Evolutionary conservation across 1,140 invertebrate species (phyloP).

Genomic region (Ooceraea biroi): DNA sequence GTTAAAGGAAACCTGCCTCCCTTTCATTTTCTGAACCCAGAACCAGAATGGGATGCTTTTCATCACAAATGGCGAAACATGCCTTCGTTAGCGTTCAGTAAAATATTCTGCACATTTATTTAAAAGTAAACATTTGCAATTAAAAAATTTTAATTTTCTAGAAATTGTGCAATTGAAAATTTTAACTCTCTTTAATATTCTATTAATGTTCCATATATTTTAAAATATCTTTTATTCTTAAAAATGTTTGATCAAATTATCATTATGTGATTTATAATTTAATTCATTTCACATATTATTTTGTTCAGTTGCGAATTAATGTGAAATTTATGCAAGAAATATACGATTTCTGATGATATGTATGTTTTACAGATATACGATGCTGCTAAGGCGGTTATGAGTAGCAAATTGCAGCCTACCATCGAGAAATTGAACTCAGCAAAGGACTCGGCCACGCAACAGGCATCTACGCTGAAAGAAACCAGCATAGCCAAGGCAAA

Average conservation of each 20-base stretch:
- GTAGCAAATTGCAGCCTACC: slow-evolving; percentile 88
- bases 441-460: slow-evolving; percentile 88
- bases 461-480: slow-evolving; percentile 89
- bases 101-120: background rate
- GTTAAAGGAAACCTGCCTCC: background rate
- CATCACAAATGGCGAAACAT: background rate
- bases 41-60: background rate
- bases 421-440: slow-evolving; percentile 87
- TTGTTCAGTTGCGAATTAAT: background rate
- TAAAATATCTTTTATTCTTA: background rate
- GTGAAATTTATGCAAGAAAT: background rate
- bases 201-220: background rate
- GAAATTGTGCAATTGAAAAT: background rate
- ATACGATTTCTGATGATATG: background rate
- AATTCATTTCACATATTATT: background rate
- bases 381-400: slow-evolving; percentile 89
- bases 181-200: background rate
- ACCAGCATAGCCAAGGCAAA: slow-evolving; percentile 91
- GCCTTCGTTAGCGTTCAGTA: background rate
- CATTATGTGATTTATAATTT: background rate
- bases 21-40: background rate
- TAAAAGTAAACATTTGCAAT: background rate
- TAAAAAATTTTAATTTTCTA: background rate
- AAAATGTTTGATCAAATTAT: slow-evolving; percentile 2
- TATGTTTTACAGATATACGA: slow-evolving; percentile 88